Percentiles rank a stretch among this genome's conserved stretches.
Evolutionary conservation across 2,888 invertebrate genomes (phyloP).

Genomic region (Nyleta sp.): DNA sequence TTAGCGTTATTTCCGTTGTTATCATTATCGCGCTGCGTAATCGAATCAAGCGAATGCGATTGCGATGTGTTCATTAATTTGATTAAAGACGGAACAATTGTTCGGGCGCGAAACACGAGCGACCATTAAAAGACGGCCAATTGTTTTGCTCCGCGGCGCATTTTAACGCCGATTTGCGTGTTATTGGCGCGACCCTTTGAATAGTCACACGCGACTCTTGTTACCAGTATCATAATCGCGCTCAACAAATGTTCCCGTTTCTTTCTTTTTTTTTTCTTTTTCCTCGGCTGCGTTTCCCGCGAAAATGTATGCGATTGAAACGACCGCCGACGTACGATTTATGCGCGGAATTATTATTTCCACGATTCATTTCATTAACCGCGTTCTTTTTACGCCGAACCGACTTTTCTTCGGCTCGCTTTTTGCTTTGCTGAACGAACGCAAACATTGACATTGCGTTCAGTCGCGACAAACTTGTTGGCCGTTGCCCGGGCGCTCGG

Average conservation of each 20-base stretch:
- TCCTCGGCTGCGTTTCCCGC: constrained; percentile 8
- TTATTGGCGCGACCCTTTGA: constrained; percentile 53
- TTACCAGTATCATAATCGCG: constrained; percentile 60
- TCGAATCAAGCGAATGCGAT: constrained; percentile 26
- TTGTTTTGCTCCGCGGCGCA: constrained; percentile 44
- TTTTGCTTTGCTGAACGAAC: background rate
- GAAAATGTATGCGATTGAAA: constrained; percentile 39
- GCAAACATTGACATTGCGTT: too few species aligned
- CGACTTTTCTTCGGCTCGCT: too few species aligned
- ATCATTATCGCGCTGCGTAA: constrained; percentile 12
- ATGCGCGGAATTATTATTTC: constrained; percentile 29
- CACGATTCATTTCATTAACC: too few species aligned
- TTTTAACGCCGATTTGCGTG: constrained; percentile 62
- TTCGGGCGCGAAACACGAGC: constrained; percentile 9
- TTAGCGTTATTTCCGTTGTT: constrained; percentile 2
- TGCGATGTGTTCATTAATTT: constrained; percentile 38
- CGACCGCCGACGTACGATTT: constrained; percentile 43
- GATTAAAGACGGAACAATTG: constrained; percentile 42
- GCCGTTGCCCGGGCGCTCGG: too few species aligned
- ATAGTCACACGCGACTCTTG: constrained; percentile 63
- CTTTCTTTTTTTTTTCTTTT: constrained; percentile 1
- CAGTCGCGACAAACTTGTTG: too few species aligned
- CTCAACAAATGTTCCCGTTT: constrained; percentile 50
- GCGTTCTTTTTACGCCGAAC: background rate
- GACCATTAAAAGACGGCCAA: constrained; percentile 38